Conservation (phyloP, 2,113 vertebrate genomes). For the Lanius collurio region DNA sequence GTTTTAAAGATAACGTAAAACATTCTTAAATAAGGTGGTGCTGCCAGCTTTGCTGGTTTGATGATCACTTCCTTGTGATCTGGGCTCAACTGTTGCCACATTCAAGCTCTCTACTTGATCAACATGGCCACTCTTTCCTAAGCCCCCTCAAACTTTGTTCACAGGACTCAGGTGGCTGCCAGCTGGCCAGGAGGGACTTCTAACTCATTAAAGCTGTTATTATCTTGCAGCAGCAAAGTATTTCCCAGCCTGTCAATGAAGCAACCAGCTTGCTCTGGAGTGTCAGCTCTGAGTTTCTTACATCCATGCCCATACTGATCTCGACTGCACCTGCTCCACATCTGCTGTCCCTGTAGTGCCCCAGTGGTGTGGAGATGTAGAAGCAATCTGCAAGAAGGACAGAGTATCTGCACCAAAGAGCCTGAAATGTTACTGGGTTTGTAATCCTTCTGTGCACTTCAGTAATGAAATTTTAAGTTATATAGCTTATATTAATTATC, state of each 20-base stretch:
- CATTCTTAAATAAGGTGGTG: not conserved
- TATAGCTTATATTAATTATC: not conserved
- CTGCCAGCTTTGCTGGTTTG: not conserved
- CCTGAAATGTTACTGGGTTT: not conserved
- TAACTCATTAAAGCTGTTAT: not conserved
- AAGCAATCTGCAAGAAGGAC: not conserved
- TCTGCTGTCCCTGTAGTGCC: not conserved
- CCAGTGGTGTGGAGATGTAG: not conserved
- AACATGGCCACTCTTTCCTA: not conserved
- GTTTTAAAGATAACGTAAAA: not conserved
- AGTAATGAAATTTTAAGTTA: not conserved
- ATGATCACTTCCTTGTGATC: not conserved
- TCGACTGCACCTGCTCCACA: not conserved
- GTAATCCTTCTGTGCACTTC: not conserved
- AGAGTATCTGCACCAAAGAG: not conserved
- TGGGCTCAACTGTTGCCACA: not conserved
- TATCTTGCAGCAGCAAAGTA: not conserved
- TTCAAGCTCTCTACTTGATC: not conserved
- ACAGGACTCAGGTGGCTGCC: not conserved
- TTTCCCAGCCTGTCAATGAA: not conserved
- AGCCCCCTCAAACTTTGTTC: not conserved
- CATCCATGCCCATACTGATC: not conserved
- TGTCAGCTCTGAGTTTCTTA: not conserved
- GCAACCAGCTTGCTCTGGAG: not conserved
- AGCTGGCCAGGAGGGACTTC: not conserved